These are phyloP conservation scores for Protonemura montana DNA, from an alignment of 2,888 invertebrate species.

Conservation along the genomic window DNA sequence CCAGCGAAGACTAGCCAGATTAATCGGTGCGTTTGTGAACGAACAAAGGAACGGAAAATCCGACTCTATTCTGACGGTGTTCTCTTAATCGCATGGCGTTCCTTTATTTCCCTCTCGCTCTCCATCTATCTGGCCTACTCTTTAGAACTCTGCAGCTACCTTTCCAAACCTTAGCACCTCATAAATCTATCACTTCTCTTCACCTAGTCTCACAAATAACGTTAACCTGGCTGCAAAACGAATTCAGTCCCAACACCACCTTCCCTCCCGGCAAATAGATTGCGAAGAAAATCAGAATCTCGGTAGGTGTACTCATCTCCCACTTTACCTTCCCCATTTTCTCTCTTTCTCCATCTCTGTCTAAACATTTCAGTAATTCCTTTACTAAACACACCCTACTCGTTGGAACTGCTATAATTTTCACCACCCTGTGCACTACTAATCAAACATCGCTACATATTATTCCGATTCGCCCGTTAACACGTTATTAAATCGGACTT, in stretches of 20 bases:
- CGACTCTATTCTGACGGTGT: conserved; percentile 39
- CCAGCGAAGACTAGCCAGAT: conserved; percentile 19
- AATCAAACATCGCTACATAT: conserved; percentile 37
- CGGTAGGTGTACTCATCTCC: background rate
- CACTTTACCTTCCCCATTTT: too few species aligned
- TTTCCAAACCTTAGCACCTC: conserved; percentile 39
- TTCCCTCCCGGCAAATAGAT: conserved; percentile 1
- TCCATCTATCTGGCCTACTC: conserved; percentile 36
- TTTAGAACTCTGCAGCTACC: conserved; percentile 34
- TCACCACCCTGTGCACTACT: background rate
- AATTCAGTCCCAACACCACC: background rate
- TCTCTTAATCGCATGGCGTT: conserved; percentile 37
- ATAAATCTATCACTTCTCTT: conserved; percentile 40
- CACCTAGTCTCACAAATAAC: conserved; percentile 41
- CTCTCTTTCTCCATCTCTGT: background rate
- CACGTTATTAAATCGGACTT: conserved; percentile 36
- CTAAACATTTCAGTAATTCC: conserved; percentile 21
- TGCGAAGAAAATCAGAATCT: conserved; percentile 15
- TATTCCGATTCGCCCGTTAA: conserved; percentile 35
- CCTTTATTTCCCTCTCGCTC: conserved; percentile 29
- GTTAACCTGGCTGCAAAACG: conserved; percentile 25
- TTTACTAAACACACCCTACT: background rate
- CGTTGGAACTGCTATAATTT: background rate
- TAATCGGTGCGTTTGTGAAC: conserved; percentile 36
- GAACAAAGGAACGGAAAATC: conserved; percentile 40